Evolutionary conservation across 2,797 vertebrate genomes (phyloP), one percentile per base, ranked within the genome.

Genomic region (Craterocephalus amniculus): DNA sequence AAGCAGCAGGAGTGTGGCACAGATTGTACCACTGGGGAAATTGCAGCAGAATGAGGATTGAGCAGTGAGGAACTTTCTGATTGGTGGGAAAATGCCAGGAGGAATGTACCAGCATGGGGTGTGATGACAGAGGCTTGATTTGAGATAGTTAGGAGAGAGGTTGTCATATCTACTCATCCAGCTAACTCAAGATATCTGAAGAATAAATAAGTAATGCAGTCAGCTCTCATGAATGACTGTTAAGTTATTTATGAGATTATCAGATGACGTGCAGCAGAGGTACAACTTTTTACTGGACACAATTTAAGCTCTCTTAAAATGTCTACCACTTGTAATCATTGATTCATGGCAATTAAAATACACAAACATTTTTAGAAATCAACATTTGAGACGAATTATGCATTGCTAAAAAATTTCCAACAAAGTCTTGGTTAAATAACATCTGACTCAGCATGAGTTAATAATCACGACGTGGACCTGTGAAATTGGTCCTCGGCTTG

Each of bases 151-250:
- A 68, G 81, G 48, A 76, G 48, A 52, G 67, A 72, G 38, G 58
- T 59, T 74, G 72, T 72, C 78, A 74, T 49, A 26, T 83, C 52
- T 40, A 67, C 54, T 86, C 70, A 67, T 57, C 76, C 34, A 70
- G 32, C 69, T 52, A 62, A 67, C 67, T 76, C 51, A 34, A 67
- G 74, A 60, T 31, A 64, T 54, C 63, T 77, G 56, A 49, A 38
- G 57, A 56, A 64, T 82, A 45, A 84, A 83, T 71, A 73, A 77
- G 35, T 65, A 57, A 83, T 67, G 55, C 13, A 51, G 13, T 38
- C 36, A 9, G 7, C 61, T 65, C 56, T 79, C 63, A 67, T 52
- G n/a, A 64, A 74, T 51, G 34, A 68, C 66, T 58, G 43, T 61
- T 71, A 68, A 49, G 22, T 68, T 78, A 75, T 70, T 76, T 73